Evolutionary conservation across 1,140 invertebrate genomes (phyloP), one percentile per base, ranked within the genome.

Genomic region (Diabrotica virgifera): DNA sequence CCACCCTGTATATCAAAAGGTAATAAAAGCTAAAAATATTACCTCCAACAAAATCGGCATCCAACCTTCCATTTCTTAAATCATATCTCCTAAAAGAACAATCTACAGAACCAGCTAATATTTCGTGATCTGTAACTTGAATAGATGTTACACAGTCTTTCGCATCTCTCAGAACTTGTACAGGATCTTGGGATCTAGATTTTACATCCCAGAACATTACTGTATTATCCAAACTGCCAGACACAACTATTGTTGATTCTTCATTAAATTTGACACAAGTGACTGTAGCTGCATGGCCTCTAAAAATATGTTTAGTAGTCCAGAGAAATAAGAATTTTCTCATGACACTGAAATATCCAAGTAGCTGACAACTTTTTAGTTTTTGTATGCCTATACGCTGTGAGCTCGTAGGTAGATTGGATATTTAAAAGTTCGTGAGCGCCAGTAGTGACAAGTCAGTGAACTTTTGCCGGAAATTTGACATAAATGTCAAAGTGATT

Each of bases 251-350:
- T 5, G 90, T 87, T 0, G 95, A 97, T 77, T 98, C 94, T 82
- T 98, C 96, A 81, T 98, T 98, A 76, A 94, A 98, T 73, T 70
- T 76, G 0, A 98, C 90, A 79, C 91, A 92, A 63, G 90, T 95
- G 0, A 98, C 90, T 24, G 87, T 85, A 4, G 89, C 90, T n/a
- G 90, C 90, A 82, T 99, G 97, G 12, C 90, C 90, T 73, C 96
- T 83, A 24, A 24, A 24, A 24, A 24, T 24, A 24, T 2, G 24
- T 24, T 24, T 24, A 4, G 24, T n/a, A n/a, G n/a, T n/a, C n/a
- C n/a, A n/a, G n/a, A n/a, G n/a, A n/a, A n/a, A n/a, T n/a, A n/a
- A n/a, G n/a, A n/a, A n/a, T n/a, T n/a, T n/a, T n/a, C n/a, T n/a
- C n/a, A n/a, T n/a, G n/a, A n/a, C n/a, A n/a, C n/a, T n/a, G n/a